A percentile compares a stretch with the other conserved stretches of the same genome.
These are phyloP conservation scores for Microcebus jonahi DNA, from an alignment of 2,113 vertebrate genomes.

Conservation along the genomic window DNA sequence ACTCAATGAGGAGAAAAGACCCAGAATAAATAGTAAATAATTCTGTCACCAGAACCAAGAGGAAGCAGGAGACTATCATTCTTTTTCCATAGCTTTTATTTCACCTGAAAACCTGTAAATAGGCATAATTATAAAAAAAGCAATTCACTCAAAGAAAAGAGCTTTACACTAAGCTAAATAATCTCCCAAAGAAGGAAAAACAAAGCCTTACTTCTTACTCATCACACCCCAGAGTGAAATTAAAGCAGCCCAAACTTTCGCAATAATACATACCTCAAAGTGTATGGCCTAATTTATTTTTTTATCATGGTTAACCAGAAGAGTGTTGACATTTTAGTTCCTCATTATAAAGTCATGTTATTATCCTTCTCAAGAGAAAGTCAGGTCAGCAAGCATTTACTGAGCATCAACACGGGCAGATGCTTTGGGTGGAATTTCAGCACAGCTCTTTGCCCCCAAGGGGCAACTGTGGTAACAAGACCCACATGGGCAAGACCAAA, in stretches of 20 bases:
- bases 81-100: neutral
- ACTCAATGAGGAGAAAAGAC: neutral
- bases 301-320: slow-evolving; percentile 24
- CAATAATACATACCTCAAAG: neutral
- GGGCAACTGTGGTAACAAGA: neutral
- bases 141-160: neutral
- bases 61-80: neutral
- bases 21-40: neutral
- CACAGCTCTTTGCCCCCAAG: neutral
- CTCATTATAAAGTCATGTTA: neutral
- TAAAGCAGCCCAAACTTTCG: neutral
- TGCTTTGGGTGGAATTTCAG: slow-evolving; percentile 7
- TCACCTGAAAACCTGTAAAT: neutral
- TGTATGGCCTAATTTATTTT: neutral
- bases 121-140: neutral
- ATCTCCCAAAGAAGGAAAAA: slow-evolving; percentile 26
- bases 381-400: neutral
- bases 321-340: slow-evolving; percentile 58
- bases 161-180: neutral
- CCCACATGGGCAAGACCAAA: neutral
- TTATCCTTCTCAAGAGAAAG: slow-evolving; percentile 17
- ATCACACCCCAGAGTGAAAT: neutral
- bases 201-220: slow-evolving; percentile 2
- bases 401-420: neutral
- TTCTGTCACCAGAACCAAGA: neutral